Percentiles rank a stretch among this genome's conserved stretches.
These are phyloP conservation scores for Hypselothyrea guttata DNA, from an alignment of 2,888 invertebrate species.

Conservation along the genomic window DNA sequence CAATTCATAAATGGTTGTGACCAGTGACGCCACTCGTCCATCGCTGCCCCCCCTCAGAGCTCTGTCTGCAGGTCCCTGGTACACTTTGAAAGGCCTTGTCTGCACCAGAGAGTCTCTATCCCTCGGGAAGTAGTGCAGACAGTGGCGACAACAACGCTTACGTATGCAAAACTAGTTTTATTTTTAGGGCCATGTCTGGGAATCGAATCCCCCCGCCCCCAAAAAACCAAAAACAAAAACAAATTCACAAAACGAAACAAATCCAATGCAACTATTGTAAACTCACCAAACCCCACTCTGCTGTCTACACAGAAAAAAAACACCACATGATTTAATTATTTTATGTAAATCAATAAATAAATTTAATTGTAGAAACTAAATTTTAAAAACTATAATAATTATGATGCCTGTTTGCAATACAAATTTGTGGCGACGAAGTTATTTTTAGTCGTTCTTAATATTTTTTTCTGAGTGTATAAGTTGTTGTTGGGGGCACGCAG, in stretches of 20 bases:
- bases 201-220: constrained; percentile 64
- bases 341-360: too few relatives aligned
- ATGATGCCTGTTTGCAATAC: too few relatives aligned
- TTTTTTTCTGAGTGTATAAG: constrained; percentile 6
- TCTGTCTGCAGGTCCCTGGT: constrained; percentile 30
- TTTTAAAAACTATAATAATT: too few relatives aligned
- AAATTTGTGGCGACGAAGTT: too few relatives aligned
- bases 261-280: constrained; percentile 58
- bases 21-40: constrained; percentile 74
- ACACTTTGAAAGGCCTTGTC: constrained; percentile 55
- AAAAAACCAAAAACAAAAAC: too few relatives aligned
- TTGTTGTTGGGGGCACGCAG: constrained; percentile 54
- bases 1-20: constrained; percentile 72
- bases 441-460: too few relatives aligned
- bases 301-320: too few relatives aligned
- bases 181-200: constrained; percentile 75
- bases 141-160: constrained; percentile 56
- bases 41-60: constrained; percentile 2
- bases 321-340: too few relatives aligned
- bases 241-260: constrained; percentile 38
- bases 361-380: too few relatives aligned
- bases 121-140: constrained; percentile 77
- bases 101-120: constrained; percentile 9
- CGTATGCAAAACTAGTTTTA: constrained; percentile 77
- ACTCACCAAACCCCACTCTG: background rate